Evolutionary conservation across 1,140 invertebrate genomes (phyloP), one percentile per base, ranked within the genome.

Genomic region (Alviniconcha marisindica): DNA sequence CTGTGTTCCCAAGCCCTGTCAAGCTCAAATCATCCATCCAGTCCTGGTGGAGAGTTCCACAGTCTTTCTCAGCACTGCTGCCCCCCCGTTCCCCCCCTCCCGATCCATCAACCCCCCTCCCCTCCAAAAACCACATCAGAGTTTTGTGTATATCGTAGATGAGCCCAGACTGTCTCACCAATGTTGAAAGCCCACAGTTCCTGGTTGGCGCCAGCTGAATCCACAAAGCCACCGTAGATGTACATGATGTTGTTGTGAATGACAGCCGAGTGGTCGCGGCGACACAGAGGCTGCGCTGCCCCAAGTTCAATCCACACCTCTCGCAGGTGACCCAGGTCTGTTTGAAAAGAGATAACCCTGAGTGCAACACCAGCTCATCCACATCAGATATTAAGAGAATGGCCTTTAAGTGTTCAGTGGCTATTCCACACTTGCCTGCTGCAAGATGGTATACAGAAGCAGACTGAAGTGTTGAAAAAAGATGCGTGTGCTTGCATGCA

Each of bases 161-260:
- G n/a, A 1, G 18, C 56, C n/a, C 56, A 18, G 7, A 21, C 56
- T 24, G 7, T 92, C 93, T 95, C 94, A 97, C 97, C 96, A 86
- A 97, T 96, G 94, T 97, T 96, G 91, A 96, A 98, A 18, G 95
- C 96, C 97, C 97, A 98, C 0, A 98, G 92, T 92, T 98, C 97
- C 36, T 95, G 95, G 21, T 95, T 96, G 40, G 97, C 97, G 21
- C 97, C 97, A 84, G 96, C 94, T 79, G 98, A 93, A 91, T 98
- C 97, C 90, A 97, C 95, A 93, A 97, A 98, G 21, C 97, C 97
- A 2, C 97, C 97, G 92, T 97, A 98, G 74, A 98, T 95, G 42
- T 97, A 94, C 96, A 98, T 96, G 74, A 95, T 95, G 81, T 96
- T 96, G 77, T 95, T 94, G 89, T 96, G 95, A 1, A 97, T 95